Base-by-base conservation (phyloP, 2,888 invertebrate genomes). In the Actias luna region DNA sequence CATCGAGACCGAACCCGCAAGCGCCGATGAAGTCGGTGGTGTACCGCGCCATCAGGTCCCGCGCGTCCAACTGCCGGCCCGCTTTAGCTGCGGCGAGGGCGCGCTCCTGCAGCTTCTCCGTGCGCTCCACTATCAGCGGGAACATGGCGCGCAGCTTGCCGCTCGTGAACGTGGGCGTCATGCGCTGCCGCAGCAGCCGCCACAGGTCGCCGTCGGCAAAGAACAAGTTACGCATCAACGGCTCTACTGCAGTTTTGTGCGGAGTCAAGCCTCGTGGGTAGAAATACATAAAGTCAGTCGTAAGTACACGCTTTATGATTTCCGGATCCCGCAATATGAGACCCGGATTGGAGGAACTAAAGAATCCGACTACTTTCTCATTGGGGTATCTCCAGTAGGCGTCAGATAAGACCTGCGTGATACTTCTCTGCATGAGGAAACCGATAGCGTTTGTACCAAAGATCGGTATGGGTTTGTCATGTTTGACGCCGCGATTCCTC, bases 91-190 rank as follows among this genome's bases (percentile, higher is more conserved):
- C 75, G 16, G 63, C 58, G 0, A 74, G 70, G n/a, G 80, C 74
- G 5, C 81, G 77, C 16, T 67, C 59, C 64, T 80, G 82, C 63
- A 89, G 71, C 36, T 72, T 69, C 70, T 84, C 83, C 5, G 85
- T 83, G 35, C 85, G 79, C 65, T 83, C 83, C 60, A 80, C 77
- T 25, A 88, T 78, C 63, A 88, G 75, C 16, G 85, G 87, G 65
- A 88, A 87, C 88, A 88, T 88, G 29, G 83, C 85, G 58, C 78
- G 79, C 60, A 87, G 76, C 72, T 86, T 88, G 31, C 86, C 85
- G 59, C 80, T 82, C 8, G 85, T 82, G 69, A 88, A 88, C 1
- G 87, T 84, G 1, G 87, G 83, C 31, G 88, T 87, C 75, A 89
- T 80, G 60, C 86, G 80, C 72, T 86, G 84, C 10, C 89, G 78